Evolutionary conservation across 2,113 vertebrate species (phyloP), one percentile per base, ranked within the genome.

Genomic region (Chascanopsetta lugubris): DNA sequence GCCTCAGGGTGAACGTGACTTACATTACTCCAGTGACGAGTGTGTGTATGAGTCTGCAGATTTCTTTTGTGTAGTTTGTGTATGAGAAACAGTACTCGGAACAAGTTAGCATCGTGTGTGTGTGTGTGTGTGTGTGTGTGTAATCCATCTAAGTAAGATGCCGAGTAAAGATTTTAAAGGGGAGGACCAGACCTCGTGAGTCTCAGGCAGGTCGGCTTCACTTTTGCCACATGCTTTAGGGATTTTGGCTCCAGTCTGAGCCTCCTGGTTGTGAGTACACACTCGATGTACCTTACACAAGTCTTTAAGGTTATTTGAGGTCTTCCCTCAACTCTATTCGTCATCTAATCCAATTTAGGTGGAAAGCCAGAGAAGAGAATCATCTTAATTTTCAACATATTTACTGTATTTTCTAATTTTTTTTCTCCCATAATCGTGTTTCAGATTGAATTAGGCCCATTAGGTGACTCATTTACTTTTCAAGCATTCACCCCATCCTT

Each of bases 201-300:
- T 45, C 65, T 72, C 54, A 21, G 34, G 69, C 58, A 42, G 68
- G 24, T 47, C 6, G 30, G 72, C 75, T 61, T 77, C 67, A 72
- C 36, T 83, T 71, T 75, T 62, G 70, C 63, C 70, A 75, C 75
- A 83, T 73, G 57, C 59, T 86, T 75, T 67, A 15, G 49, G 75
- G 82, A 82, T 84, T 86, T 85, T 9, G 58, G 51, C 65, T 73
- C 43, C 13, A 38, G 27, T 69, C 64, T 68, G 76, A 59, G 53
- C 66, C 49, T 69, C 40, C 40, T 56, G 75, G 69, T 78, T 64
- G 57, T 61, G 17, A 7, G 38, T 18, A 42, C 38, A 42, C 38
- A 42, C 69, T 50, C 58, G 10, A 22, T 66, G 61, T 75, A n/a
- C n/a, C n/a, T n/a, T n/a, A n/a, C n/a, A n/a, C n/a, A 79, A 73